Conservation (phyloP, 2,888 invertebrate species). For the Athetis lepigone region DNA sequence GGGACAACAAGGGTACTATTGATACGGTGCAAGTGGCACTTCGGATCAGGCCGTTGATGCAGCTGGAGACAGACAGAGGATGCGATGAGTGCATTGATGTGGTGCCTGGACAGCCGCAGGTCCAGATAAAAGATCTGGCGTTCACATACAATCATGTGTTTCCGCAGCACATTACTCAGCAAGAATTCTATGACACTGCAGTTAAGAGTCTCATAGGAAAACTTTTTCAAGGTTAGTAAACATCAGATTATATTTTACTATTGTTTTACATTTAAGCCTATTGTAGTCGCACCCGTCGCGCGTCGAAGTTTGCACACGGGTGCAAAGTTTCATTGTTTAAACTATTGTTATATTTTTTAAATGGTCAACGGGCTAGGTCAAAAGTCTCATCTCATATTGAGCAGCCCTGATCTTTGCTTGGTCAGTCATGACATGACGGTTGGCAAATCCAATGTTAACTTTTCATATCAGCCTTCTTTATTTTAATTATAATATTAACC, state of each 20-base stretch:
- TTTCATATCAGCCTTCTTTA: too few relatives aligned
- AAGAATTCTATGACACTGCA: slow-evolving; percentile 93
- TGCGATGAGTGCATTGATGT: slow-evolving; percentile 94
- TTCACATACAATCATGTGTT: slow-evolving; percentile 97
- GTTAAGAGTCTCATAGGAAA: slow-evolving; percentile 93
- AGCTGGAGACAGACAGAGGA: slow-evolving; percentile 93
- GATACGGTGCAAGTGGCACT: slow-evolving; percentile 95
- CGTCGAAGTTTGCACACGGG: too few relatives aligned
- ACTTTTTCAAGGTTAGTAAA: slow-evolving; percentile 93
- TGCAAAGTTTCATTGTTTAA: too few relatives aligned
- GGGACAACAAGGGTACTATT: slow-evolving; percentile 76
- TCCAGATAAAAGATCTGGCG: slow-evolving; percentile 93
- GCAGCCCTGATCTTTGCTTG: too few relatives aligned
- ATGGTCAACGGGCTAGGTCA: too few relatives aligned
- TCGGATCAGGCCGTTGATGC: slow-evolving; percentile 95
- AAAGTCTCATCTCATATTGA: too few relatives aligned
- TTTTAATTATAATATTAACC: too few relatives aligned
- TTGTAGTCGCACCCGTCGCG: too few relatives aligned
- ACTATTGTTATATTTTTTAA: too few relatives aligned
- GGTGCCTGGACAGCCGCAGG: slow-evolving; percentile 92
- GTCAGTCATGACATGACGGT: too few relatives aligned
- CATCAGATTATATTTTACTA: not conserved
- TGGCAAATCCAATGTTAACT: too few relatives aligned
- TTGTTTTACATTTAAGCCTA: too few relatives aligned
- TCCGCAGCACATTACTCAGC: slow-evolving; percentile 92